Conservation (phyloP, 2,797 vertebrate species). For the Pseudocheirus occidentalis region DNA sequence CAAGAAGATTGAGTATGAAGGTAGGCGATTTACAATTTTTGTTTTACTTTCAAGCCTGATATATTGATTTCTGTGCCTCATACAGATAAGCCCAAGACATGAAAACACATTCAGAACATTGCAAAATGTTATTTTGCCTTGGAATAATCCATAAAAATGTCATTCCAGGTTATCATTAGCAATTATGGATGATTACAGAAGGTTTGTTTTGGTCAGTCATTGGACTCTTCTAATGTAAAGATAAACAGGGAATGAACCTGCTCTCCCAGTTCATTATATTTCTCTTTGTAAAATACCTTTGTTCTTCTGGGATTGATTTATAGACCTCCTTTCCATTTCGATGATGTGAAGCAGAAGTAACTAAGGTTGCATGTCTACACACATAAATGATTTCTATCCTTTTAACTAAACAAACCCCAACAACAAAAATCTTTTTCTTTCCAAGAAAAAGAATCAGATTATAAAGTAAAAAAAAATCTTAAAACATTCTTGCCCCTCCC, state of each 20-base stretch:
- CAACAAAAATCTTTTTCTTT: neutral
- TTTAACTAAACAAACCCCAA: slow-evolving; percentile 38
- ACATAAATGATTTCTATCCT: slow-evolving; percentile 20
- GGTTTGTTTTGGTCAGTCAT: slow-evolving; percentile 66
- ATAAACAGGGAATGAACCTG: slow-evolving; percentile 71
- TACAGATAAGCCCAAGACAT: slow-evolving; percentile 40
- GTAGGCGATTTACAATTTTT: slow-evolving; percentile 43
- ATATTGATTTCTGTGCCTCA: slow-evolving; percentile 62
- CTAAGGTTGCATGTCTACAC: slow-evolving; percentile 56
- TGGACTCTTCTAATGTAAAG: slow-evolving; percentile 63
- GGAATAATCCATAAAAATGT: slow-evolving; percentile 58
- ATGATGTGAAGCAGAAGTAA: slow-evolving; percentile 77
- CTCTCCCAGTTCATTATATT: slow-evolving; percentile 60
- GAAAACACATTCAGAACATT: slow-evolving; percentile 47
- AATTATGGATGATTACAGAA: slow-evolving; percentile 66
- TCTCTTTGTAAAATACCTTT: slow-evolving; percentile 69
- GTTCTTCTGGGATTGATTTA: slow-evolving; percentile 68
- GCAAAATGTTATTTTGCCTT: slow-evolving; percentile 29
- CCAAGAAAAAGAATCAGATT: neutral
- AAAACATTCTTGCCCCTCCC: neutral
- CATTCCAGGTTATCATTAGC: slow-evolving; percentile 66
- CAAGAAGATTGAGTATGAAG: slow-evolving; percentile 10
- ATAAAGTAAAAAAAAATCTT: neutral
- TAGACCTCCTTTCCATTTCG: slow-evolving; percentile 72
- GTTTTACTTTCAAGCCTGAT: slow-evolving; percentile 60